Conservation (phyloP, 2,113 vertebrate genomes). For the Eudorcas thomsonii region DNA sequence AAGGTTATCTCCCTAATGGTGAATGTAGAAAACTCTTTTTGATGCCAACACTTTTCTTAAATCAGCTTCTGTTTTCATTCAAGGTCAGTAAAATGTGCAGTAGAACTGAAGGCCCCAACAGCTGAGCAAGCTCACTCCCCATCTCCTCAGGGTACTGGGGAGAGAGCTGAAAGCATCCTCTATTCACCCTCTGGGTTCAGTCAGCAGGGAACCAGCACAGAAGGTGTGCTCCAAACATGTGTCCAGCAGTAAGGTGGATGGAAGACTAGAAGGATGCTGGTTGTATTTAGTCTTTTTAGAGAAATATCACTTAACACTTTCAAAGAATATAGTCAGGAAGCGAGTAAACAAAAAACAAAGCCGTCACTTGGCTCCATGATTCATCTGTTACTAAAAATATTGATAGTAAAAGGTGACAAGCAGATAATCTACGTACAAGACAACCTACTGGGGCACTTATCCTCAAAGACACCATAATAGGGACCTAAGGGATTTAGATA, state of each 20-base stretch:
- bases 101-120: background rate
- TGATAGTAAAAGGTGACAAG: background rate
- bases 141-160: background rate
- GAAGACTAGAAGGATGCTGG: background rate
- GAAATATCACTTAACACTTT: background rate
- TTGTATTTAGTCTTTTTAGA: background rate
- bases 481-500: background rate
- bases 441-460: background rate
- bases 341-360: background rate
- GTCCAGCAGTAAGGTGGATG: background rate
- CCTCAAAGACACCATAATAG: background rate
- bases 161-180: background rate
- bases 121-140: background rate
- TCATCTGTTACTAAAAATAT: background rate
- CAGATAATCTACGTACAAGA: background rate
- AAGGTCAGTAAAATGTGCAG: background rate
- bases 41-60: constrained; percentile 1
- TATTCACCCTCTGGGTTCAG: background rate
- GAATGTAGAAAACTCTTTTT: background rate
- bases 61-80: background rate
- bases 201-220: background rate
- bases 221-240: background rate
- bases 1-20: background rate
- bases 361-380: background rate
- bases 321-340: background rate